These are phyloP conservation scores for Gallinago jamesoni DNA, from an alignment of 2,113 vertebrate genomes.

Conservation along the genomic window DNA sequence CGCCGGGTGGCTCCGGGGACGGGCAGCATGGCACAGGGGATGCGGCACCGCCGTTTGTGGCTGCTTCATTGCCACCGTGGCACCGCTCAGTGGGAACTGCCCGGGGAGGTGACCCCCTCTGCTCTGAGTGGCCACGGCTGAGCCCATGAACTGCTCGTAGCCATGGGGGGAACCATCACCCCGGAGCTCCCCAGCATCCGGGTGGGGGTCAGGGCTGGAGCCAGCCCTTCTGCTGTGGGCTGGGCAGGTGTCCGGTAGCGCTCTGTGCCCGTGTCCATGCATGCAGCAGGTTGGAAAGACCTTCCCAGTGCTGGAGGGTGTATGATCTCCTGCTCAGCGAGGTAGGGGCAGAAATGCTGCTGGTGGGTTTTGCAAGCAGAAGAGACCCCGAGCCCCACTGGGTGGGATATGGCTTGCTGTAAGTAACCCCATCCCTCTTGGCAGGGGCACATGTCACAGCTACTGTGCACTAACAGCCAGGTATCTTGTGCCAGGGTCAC, in stretches of 20 bases:
- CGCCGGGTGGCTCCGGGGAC: accelerated
- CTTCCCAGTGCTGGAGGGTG: neutral
- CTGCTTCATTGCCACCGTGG: accelerated
- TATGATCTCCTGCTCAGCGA: neutral
- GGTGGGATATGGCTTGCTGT: accelerated
- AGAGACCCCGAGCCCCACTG: accelerated
- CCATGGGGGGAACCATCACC: neutral
- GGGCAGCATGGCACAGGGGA: neutral
- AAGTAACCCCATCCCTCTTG: neutral
- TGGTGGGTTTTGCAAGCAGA: neutral
- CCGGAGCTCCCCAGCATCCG: neutral
- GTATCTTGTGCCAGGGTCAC: neutral
- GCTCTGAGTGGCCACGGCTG: accelerated
- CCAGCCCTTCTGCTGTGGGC: accelerated
- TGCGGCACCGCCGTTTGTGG: accelerated
- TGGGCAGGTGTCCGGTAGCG: neutral
- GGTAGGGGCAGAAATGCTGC: neutral
- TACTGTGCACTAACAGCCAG: accelerated
- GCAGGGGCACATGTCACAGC: accelerated
- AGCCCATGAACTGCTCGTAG: neutral
- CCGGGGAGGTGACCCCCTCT: accelerated
- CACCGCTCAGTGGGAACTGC: accelerated
- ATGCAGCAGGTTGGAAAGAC: neutral
- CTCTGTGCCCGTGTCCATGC: neutral
- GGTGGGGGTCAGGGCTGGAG: neutral